These are phyloP conservation scores for Nansenia antarctica DNA, from an alignment of 2,113 vertebrate genomes.

Conservation along the genomic window DNA sequence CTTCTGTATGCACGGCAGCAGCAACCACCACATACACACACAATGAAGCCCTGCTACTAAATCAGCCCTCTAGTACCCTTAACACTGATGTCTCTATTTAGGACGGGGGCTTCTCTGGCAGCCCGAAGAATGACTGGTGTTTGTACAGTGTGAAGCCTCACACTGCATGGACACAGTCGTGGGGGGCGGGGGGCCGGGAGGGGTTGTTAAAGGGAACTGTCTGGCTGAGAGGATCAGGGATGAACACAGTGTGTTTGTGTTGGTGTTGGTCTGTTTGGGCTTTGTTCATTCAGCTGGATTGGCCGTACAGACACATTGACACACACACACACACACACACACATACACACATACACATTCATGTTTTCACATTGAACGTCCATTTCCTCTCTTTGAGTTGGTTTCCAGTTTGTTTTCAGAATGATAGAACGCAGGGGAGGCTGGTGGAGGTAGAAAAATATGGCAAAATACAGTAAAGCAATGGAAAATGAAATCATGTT, in stretches of 20 bases:
- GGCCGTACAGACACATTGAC: no score
- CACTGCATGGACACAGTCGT: not conserved
- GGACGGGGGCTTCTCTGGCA: not conserved
- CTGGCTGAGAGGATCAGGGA: not conserved
- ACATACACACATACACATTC: no score
- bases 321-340: no score
- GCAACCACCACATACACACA: not conserved
- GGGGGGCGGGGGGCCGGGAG: not conserved
- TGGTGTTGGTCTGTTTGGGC: not conserved
- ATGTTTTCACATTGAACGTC: no score
- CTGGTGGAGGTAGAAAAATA: no score
- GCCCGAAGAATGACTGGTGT: not conserved
- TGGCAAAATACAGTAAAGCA: no score
- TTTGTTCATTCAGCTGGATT: no score
- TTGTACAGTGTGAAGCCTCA: not conserved
- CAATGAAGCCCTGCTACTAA: not conserved
- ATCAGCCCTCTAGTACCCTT: not conserved
- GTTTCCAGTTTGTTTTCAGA: no score
- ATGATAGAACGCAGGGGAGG: no score
- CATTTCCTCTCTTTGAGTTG: no score
- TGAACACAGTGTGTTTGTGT: no score
- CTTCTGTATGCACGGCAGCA: not conserved
- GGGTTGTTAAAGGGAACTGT: not conserved
- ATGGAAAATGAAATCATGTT: no score
- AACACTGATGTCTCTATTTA: not conserved